phyloP scores from a whole-genome alignment of 2,113 vertebrate genomes.

The Penelope pileata region DNA sequence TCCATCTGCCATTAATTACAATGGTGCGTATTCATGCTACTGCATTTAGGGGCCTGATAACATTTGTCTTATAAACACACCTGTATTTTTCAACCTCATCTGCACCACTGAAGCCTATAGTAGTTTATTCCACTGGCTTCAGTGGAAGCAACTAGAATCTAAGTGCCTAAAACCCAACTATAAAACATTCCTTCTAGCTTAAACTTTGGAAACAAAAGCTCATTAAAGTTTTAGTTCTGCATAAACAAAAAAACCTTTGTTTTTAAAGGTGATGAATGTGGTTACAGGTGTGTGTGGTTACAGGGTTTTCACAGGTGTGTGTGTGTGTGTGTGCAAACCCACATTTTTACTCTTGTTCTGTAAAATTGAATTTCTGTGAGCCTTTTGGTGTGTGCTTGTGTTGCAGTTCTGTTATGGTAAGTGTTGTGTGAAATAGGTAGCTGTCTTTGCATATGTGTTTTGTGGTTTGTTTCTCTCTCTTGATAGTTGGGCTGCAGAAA shows the following conservation, averaged over 20 bases:
- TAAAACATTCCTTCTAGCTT: neutral
- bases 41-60: neutral
- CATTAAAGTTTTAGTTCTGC: neutral
- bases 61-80: neutral
- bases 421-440: neutral
- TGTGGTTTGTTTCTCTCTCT: slow-evolving; percentile 68
- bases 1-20: neutral
- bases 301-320: fast-evolving
- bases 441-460: slow-evolving; percentile 45
- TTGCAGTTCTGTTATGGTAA: slow-evolving; percentile 7
- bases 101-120: neutral
- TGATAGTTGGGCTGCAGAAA: slow-evolving; percentile 54
- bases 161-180: fast-evolving
- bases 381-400: neutral
- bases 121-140: neutral
- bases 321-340: fast-evolving
- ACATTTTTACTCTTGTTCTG: neutral
- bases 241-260: neutral
- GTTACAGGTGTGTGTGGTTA: neutral
- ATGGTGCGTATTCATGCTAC: neutral
- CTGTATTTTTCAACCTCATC: neutral
- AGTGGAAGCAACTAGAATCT: neutral
- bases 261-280: neutral
- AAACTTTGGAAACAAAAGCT: neutral
- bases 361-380: neutral